Evolutionary conservation across 2,113 vertebrate genomes (phyloP).

Genomic region (Jacana jacana): DNA sequence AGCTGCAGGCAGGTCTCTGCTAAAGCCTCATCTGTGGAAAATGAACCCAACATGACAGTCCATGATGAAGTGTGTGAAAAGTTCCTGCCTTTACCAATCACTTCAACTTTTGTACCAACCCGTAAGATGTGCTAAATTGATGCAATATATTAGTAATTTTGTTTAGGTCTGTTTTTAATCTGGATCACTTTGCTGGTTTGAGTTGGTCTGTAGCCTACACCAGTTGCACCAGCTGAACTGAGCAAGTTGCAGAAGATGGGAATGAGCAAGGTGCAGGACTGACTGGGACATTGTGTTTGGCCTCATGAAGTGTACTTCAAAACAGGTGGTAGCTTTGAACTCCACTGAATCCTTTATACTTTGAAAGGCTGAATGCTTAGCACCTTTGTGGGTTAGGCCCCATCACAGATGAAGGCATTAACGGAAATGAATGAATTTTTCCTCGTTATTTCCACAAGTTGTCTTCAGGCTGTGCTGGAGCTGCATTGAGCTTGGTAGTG

Average conservation of each 20-base stretch:
- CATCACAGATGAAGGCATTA: background rate
- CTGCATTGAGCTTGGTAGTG: fast-evolving
- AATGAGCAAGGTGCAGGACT: background rate
- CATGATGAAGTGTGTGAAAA: background rate
- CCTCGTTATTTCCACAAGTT: background rate
- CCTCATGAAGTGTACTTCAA: no score
- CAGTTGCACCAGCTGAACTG: background rate
- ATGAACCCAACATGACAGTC: background rate
- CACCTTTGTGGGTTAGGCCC: background rate
- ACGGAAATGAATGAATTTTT: background rate
- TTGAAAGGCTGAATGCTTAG: background rate
- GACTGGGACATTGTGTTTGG: background rate
- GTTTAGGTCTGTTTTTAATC: background rate
- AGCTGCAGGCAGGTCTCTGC: background rate
- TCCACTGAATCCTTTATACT: background rate
- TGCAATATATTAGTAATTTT: background rate
- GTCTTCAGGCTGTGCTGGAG: background rate
- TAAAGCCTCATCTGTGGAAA: background rate
- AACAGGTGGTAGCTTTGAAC: background rate
- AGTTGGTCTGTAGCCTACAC: background rate
- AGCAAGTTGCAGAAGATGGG: background rate
- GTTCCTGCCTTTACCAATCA: background rate
- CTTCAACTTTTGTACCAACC: background rate
- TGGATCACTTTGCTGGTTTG: background rate
- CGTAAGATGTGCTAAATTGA: background rate